These are phyloP conservation scores for Propsilocerus akamusi DNA, from an alignment of 1,140 invertebrate genomes.

Conservation along the genomic window DNA sequence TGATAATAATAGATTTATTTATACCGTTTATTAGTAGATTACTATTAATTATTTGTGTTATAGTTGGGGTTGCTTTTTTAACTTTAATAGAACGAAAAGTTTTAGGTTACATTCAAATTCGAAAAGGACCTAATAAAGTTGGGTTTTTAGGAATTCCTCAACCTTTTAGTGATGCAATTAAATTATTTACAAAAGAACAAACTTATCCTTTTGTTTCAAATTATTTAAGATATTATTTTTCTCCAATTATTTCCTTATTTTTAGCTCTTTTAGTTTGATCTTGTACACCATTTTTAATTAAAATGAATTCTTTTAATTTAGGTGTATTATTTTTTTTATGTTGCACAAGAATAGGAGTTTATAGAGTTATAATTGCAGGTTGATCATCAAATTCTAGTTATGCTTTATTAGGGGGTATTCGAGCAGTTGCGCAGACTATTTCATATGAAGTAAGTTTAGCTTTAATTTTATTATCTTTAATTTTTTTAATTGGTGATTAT, in stretches of 20 bases:
- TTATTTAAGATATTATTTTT: constrained; percentile 32
- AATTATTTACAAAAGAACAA: constrained; percentile 40
- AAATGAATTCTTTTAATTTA: constrained; percentile 25
- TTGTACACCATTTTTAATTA: constrained; percentile 27
- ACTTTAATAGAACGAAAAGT: constrained; percentile 47
- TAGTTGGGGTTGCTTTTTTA: constrained; percentile 42
- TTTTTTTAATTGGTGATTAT: constrained; percentile 24
- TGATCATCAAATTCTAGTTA: constrained; percentile 49
- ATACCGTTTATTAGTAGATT: constrained; percentile 26
- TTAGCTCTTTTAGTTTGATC: constrained; percentile 31
- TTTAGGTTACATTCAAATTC: constrained; percentile 45
- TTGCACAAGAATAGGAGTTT: constrained; percentile 33
- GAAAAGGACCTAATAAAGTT: constrained; percentile 48
- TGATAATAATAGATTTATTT: constrained; percentile 25
- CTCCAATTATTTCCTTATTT: constrained; percentile 33
- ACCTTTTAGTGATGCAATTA: constrained; percentile 44
- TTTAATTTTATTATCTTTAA: constrained; percentile 31
- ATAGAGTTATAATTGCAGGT: constrained; percentile 32
- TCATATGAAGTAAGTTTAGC: constrained; percentile 44
- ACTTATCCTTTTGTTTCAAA: constrained; percentile 27
- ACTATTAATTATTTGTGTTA: constrained; percentile 29
- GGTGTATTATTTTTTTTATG: constrained; percentile 31
- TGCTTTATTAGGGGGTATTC: constrained; percentile 38
- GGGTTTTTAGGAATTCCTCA: constrained; percentile 37
- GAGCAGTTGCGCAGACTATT: constrained; percentile 41